Evolutionary conservation across 2,113 vertebrate species (phyloP), one percentile per base, ranked within the genome.

Genomic region (Prolemur simus): DNA sequence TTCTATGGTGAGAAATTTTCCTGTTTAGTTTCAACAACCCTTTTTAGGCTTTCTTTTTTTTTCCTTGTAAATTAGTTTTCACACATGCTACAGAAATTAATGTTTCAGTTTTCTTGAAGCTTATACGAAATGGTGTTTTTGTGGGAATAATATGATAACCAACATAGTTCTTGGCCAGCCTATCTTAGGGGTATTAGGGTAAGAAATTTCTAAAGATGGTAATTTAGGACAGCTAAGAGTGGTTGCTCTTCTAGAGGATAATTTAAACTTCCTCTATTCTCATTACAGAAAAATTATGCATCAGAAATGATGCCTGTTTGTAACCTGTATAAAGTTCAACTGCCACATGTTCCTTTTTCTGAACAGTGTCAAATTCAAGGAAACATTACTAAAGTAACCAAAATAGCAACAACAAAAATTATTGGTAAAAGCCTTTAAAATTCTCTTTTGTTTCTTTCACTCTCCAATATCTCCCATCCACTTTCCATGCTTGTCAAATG

Each of bases 41-140:
- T 29, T 37, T 32, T 73, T 77, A 84, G 17, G 29, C 45, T 52
- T 69, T 49, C 20, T 4, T 73, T 89, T 54, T 81, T 91, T 74
- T 47, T 45, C 23, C 47, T 54, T 81, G 3, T 45, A 82, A 71
- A 25, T 76, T 69, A 47, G 8, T 82, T 88, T 81, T 82, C 21
- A 82, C 21, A 54, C 21, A n/a, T 81, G 92, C 23, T 95, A 27
- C 66, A 39, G 29, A 73, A 92, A 71, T 77, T 68, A 84, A 39
- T 88, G 17, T 81, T 82, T 89, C 84, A 3, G 12, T 60, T 89
- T 47, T 82, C 58, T 85, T 58, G 25, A 89, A 42, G 8, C 54
- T 76, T 71, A 54, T 49, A n/a, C 66, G 32, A 82, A 87, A 64
- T 64, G 13, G 15, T 93, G 3, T 78, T 85, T 69, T 87, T 80